Evolutionary conservation across 2,113 vertebrate species (phyloP), one percentile per base, ranked within the genome.

Genomic region (Catharus minimus): DNA sequence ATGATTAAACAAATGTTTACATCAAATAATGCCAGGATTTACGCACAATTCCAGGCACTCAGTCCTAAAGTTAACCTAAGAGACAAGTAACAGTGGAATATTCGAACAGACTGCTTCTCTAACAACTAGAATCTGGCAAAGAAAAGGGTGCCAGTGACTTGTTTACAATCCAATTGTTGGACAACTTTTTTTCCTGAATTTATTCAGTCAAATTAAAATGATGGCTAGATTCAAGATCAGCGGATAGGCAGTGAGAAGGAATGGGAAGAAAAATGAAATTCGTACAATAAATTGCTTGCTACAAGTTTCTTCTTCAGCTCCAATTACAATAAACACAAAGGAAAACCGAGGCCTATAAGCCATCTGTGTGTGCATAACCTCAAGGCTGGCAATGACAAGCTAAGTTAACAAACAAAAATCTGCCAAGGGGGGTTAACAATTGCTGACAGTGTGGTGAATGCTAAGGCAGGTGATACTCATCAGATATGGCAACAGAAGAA

Each of bases 381-480:
- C 80, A 78, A 90, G 89, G 69, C 77, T 92, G 66, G n/a, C 49
- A 89, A 53, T 53, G 89, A 94, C 19, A 38, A 95, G 61, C 50
- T 43, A 82, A 90, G 53, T 93, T 90, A 94, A 55, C 61, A 83
- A 92, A 90, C 47, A 92, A 78, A 95, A 93, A 72, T 94, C 80
- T 90, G 68, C 53, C 69, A 60, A 56, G 13, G 79, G 71, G 58
- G 65, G 76, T 94, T 96, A 94, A 95, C 49, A 75, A 81, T 61
- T 81, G 41, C 68, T 95, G 92, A 90, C 92, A 94, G 86, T 8
- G 0, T 61, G 69, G 69, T 82, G 91, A 90, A 72, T 84, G 33
- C 56, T 93, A 62, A 77, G n/a, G 50, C 83, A 95, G 80, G 89
- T 93, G 92, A 93, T 95, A 80, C 24, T 93, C 65, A 94, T 93